Base-by-base conservation (phyloP, 2,888 invertebrate species). In the Bimastos eiseni region DNA sequence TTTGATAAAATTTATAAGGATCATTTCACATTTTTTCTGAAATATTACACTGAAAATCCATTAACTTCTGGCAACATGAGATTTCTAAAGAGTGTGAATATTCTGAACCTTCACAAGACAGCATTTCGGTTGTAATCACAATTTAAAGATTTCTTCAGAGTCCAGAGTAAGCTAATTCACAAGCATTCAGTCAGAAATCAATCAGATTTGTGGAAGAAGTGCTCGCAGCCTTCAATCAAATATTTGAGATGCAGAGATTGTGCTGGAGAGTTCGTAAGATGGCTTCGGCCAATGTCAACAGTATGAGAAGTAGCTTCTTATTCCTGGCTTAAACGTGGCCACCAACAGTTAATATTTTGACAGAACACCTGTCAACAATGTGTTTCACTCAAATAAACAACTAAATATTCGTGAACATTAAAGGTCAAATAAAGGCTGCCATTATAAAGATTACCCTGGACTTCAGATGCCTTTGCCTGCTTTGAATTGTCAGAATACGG, bases 401-500 rank as follows among this genome's bases (percentile, higher is more conserved):
- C 70, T 70, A 70, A 70, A 70, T 1, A 8, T n/a, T 13, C n/a
- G 70, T 70, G 13, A 70, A 70, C n/a, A n/a, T 70, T 70, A 6
- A 70, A 70, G 70, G 8, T 70, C 13, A 70, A 55, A 70, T n/a
- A 8, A 70, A 3, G 11, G 24, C 49, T 70, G n/a, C 30, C 30
- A 70, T 30, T n/a, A 70, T n/a, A 70, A 30, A 70, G n/a, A 70
- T 37, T 15, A 97, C 96, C 93, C 96, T 96, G 24, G 83, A 93
- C 92, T 89, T 92, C 93, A 86, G 93, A 93, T 55, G 93, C 91
- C 90, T 89, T 92, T 38, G 93, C 93, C 15, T 93, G 92, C 30
- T 97, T 97, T 93, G 96, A 96, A 44, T 97, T 97, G 92, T 96
- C 95, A 38, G 97, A 97, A 90, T 97, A 96, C 89, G 93, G 93